These are phyloP conservation scores for Nesoenas mayeri DNA, from an alignment of 2,113 vertebrate genomes.

Conservation along the genomic window DNA sequence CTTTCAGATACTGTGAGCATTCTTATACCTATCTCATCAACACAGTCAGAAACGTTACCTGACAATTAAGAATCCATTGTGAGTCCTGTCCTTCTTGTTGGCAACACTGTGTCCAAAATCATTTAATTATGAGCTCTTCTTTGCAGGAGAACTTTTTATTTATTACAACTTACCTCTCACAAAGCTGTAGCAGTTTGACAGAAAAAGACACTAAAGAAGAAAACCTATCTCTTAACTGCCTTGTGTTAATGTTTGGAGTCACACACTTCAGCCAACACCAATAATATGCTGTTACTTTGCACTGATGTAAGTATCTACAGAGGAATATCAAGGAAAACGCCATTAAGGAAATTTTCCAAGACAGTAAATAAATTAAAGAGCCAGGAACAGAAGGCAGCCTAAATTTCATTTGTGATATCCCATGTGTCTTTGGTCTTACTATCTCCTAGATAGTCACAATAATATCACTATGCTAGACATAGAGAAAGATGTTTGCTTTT, in stretches of 20 bases:
- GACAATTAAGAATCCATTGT: neutral
- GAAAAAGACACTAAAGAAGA: neutral
- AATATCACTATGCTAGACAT: neutral
- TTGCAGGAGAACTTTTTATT: neutral
- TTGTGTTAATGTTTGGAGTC: neutral
- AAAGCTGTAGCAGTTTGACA: neutral
- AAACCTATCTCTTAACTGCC: neutral
- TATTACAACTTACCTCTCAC: neutral
- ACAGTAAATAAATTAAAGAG: neutral
- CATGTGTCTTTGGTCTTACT: neutral
- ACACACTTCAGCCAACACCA: neutral
- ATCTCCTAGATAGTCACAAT: neutral
- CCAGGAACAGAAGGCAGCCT: neutral
- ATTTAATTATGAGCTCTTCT: neutral
- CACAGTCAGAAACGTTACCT: neutral
- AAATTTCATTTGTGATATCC: neutral
- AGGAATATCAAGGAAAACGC: neutral
- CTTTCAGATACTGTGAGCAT: neutral
- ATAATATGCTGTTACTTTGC: neutral
- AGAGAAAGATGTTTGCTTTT: neutral
- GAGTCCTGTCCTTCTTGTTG: neutral
- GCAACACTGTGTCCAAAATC: neutral
- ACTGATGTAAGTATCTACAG: neutral
- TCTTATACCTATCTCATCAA: neutral
- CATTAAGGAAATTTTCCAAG: neutral